Evolutionary conservation across 2,888 invertebrate species (phyloP), one percentile per base, ranked within the genome.

Genomic region (Anorthoa munda): DNA sequence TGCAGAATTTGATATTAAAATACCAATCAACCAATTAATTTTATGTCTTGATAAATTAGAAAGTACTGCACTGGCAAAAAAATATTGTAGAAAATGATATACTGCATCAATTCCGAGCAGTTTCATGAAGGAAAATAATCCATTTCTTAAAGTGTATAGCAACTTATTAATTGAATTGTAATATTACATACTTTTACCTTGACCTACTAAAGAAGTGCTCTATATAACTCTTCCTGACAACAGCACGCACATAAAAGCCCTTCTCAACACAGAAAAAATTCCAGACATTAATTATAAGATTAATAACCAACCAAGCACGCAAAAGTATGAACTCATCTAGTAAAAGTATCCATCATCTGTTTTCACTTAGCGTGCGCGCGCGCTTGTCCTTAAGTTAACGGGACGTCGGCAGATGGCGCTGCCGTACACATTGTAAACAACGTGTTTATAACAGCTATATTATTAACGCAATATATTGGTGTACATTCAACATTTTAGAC

Each of bases 371-470:
- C 17, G 50, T 31, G 72, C 80, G 76, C 66, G 46, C 55, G 77
- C 79, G 78, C 85, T 48, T 55, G 89, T 81, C 89, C 90, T 86
- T 86, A 88, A 88, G 77, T 83, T 90, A 90, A 90, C 90, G 90
- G 90, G 86, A 90, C 73, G 65, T 55, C 73, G 76, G 86, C 86
- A 87, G 86, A 87, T 87, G 86, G 84, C 83, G 66, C 51, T 39
- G 66, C 45, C 31, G 53, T 80, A 71, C 68, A 65, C 68, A 75
- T 71, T 80, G 86, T 79, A 79, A 86, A 79, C 68, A 71, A 72
- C 83, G 73, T 74, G 81, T 84, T 73, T 77, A 63, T 81, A 74
- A 82, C 78, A 81, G 66, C 69, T 81, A 81, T 61, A 78, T 81
- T 81, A 83, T 83, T 83, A 81, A 66, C 70, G 60, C 65, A 79